These are phyloP conservation scores for Macaria notata DNA, from an alignment of 2,888 invertebrate species.

Conservation along the genomic window DNA sequence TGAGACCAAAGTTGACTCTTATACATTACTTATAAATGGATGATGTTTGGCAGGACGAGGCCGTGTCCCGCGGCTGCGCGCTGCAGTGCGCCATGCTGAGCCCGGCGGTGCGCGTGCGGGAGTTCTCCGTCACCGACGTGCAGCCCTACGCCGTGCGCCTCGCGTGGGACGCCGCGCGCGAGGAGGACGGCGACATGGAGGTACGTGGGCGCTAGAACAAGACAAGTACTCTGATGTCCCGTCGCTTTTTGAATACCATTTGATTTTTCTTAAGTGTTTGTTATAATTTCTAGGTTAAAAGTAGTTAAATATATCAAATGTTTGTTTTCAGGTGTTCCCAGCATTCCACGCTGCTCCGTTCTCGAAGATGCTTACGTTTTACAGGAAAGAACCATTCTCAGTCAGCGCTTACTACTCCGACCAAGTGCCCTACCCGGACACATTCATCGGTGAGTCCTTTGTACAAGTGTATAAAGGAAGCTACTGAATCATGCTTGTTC, in stretches of 20 bases:
- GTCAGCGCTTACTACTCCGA: constrained; percentile 92
- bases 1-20: too few relatives aligned
- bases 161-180: constrained; percentile 88
- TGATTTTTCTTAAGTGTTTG: too few relatives aligned
- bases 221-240: too few relatives aligned
- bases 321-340: constrained; percentile 85
- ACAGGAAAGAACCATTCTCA: constrained; percentile 93
- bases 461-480: background rate
- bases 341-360: constrained; percentile 95
- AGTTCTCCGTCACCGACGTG: constrained; percentile 96
- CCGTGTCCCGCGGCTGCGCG: constrained; percentile 97
- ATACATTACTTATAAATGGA: too few relatives aligned
- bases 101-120: constrained; percentile 97
- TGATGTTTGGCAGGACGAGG: constrained; percentile 87
- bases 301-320: background rate
- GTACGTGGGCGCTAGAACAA: constrained; percentile 52
- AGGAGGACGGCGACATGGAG: constrained; percentile 91
- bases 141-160: constrained; percentile 95
- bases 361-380: constrained; percentile 96
- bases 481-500: background rate
- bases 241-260: too few relatives aligned
- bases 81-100: constrained; percentile 98
- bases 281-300: too few relatives aligned
- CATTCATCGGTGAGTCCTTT: constrained; percentile 86
- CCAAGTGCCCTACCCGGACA: constrained; percentile 88